phyloP scores from a whole-genome alignment of 2,888 invertebrate genomes.

The Diaphora mendica region DNA sequence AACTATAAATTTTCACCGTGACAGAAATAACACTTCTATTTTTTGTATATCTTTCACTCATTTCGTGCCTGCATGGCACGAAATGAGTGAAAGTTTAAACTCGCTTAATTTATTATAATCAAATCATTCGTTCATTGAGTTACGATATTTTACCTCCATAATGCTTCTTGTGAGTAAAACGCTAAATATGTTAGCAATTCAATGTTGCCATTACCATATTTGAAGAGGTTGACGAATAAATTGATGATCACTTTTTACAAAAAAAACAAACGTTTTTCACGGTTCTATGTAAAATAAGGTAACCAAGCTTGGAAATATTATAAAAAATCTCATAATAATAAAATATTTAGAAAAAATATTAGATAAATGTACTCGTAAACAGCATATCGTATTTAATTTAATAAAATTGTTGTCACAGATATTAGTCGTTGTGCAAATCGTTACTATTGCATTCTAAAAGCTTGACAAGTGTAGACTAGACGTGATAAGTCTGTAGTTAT shows the following conservation, averaged over 20 bases:
- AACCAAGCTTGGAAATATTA: constrained; percentile 55
- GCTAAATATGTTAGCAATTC: constrained; percentile 26
- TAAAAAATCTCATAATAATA: constrained; percentile 35
- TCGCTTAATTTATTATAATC: constrained; percentile 6
- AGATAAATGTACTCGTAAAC: constrained; percentile 50
- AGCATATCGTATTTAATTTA: constrained; percentile 64
- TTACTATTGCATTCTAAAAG: constrained; percentile 21
- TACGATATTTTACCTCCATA: constrained; percentile 36
- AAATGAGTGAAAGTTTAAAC: too few species aligned
- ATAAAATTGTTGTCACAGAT: constrained; percentile 21
- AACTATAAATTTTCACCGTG: not conserved
- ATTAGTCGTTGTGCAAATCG: constrained; percentile 29
- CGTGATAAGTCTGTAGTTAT: constrained; percentile 10
- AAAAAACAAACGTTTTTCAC: not conserved
- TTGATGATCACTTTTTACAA: not conserved
- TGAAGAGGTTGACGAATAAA: not conserved
- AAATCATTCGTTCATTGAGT: not conserved
- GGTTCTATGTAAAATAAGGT: constrained; percentile 34
- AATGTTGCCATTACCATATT: constrained; percentile 38
- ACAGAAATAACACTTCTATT: not conserved
- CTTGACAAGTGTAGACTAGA: constrained; percentile 18
- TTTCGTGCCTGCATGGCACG: constrained; percentile 1
- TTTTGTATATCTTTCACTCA: not conserved
- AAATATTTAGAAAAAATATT: constrained; percentile 48
- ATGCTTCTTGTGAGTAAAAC: constrained; percentile 45